phyloP scores from a whole-genome alignment of 2,888 invertebrate genomes.

The Choristoneura rosaceana region DNA sequence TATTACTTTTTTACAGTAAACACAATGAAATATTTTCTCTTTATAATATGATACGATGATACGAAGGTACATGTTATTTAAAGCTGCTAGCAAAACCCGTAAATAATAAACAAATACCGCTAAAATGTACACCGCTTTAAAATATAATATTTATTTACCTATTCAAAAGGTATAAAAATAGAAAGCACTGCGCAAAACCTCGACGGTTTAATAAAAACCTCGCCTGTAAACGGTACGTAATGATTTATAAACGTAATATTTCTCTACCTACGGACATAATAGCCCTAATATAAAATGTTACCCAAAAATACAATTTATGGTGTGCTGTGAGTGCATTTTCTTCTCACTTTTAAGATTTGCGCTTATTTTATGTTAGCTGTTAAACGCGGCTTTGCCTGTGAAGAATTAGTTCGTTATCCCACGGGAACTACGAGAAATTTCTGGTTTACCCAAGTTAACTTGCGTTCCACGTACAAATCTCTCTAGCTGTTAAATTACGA shows the following conservation, averaged over 20 bases:
- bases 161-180: neutral
- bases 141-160: neutral
- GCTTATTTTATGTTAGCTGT: neutral
- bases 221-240: slow-evolving; percentile 20
- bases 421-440: too few relatives aligned
- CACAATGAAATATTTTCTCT: too few relatives aligned
- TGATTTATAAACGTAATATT: slow-evolving; percentile 39
- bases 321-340: slow-evolving; percentile 10
- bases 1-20: too few relatives aligned
- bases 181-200: neutral
- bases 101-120: neutral
- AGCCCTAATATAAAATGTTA: slow-evolving; percentile 30
- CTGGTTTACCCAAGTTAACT: too few relatives aligned
- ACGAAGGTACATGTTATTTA: too few relatives aligned
- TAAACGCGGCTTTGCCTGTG: too few relatives aligned
- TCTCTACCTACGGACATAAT: slow-evolving; percentile 23
- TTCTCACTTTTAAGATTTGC: neutral
- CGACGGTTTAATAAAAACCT: slow-evolving; percentile 24
- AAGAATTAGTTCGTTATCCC: too few relatives aligned
- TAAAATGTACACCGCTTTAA: neutral
- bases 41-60: too few relatives aligned
- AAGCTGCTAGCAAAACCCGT: too few relatives aligned
- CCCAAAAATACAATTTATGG: slow-evolving; percentile 16
- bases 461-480: too few relatives aligned
- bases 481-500: too few relatives aligned